phyloP scores from a whole-genome alignment of 2,113 vertebrate species.

The Athene noctua region DNA sequence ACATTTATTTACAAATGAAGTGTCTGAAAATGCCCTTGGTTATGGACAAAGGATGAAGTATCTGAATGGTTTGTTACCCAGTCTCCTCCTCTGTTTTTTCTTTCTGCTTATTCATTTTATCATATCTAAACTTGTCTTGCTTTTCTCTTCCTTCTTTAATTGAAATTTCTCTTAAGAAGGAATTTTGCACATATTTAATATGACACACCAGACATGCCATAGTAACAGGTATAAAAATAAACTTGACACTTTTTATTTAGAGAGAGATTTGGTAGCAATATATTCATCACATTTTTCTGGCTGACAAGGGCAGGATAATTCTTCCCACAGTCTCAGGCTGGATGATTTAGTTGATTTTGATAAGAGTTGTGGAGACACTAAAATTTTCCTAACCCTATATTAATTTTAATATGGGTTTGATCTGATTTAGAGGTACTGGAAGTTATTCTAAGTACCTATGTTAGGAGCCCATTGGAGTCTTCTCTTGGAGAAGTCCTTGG shows the following conservation, averaged over 20 bases:
- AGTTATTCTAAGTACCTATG: neutral
- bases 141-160: neutral
- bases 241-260: neutral
- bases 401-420: neutral
- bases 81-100: neutral
- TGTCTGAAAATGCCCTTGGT: neutral
- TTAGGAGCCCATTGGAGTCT: neutral
- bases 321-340: neutral
- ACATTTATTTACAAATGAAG: neutral
- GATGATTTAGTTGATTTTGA: neutral
- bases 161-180: neutral
- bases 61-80: neutral
- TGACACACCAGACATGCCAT: neutral
- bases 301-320: neutral
- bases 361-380: neutral
- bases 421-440: neutral
- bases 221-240: slow-evolving; percentile 13
- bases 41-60: neutral
- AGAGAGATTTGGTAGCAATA: neutral
- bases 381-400: neutral
- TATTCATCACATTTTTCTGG: neutral
- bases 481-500: neutral
- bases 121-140: neutral
- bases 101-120: neutral
- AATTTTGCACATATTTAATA: neutral